Evolutionary conservation across 2,797 vertebrate genomes (phyloP), one percentile per base, ranked within the genome.

Genomic region (Halcyon chelicuti): DNA sequence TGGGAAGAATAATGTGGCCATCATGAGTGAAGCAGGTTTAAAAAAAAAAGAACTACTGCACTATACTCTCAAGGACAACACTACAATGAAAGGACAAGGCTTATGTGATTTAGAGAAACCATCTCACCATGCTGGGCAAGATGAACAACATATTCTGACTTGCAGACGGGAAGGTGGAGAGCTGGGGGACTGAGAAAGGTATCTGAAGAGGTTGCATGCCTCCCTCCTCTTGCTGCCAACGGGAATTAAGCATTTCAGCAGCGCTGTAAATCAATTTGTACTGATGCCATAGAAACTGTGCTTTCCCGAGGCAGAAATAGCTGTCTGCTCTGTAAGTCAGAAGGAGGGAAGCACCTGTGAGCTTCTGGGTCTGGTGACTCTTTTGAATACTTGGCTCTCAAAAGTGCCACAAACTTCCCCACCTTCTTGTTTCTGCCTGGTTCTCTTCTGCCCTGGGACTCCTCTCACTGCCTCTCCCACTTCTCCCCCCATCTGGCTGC

Each of bases 231-330:
- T 42, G 80, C 60, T 73, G 68, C 75, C 94, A 92, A 9, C 40
- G 8, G 47, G 84, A 89, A 93, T 88, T 54, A 90, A 93, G 57
- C 33, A 42, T 94, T 87, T 92, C 86, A 46, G 57, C 18, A 70
- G 61, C 0, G 0, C 81, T 92, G 91, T 83, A 78, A 91, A 86
- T 90, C 76, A 80, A 4, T 79, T 91, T 74, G 79, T 71, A 82
- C 55, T 31, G 86, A 86, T 82, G 93, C 58, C 86, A 84, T 35
- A 84, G 81, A 90, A 92, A 74, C 88, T 72, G 85, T 29, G 68
- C 39, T 87, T 70, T 79, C 81, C 88, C 4, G 7, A 76, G 75
- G 92, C 91, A 91, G 77, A 70, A 93, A 65, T 28, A 71, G 42
- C 83, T 80, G 79, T 31, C 68, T 60, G 68, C 90, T 71, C 40